Conservation (phyloP, 2,888 invertebrate species). For the Cryptocheilus praepositus region DNA sequence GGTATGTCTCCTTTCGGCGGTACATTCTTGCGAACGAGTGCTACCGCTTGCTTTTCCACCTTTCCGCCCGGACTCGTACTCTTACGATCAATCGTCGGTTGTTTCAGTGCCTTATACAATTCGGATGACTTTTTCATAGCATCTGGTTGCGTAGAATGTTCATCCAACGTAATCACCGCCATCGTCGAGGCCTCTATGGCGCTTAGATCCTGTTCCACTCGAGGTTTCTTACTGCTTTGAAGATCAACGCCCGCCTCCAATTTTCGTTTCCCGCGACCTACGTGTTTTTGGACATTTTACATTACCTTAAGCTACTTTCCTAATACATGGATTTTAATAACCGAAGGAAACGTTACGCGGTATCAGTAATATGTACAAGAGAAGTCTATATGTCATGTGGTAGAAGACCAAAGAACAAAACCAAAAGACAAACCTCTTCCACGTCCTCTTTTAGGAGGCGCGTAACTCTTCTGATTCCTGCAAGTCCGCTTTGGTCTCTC, state of each 20-base stretch:
- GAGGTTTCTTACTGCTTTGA: constrained; percentile 54
- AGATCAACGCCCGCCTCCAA: constrained; percentile 51
- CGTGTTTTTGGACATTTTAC: background rate
- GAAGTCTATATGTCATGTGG: too few relatives aligned
- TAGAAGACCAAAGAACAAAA: too few relatives aligned
- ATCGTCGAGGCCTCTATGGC: constrained; percentile 67
- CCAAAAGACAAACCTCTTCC: constrained; percentile 64
- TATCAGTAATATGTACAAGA: background rate
- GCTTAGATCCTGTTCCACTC: constrained; percentile 66
- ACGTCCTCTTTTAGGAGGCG: constrained; percentile 71
- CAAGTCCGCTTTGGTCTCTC: constrained; percentile 72
- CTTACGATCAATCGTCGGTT: constrained; percentile 58
- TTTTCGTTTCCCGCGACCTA: constrained; percentile 71
- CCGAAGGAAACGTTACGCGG: background rate
- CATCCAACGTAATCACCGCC: constrained; percentile 65
- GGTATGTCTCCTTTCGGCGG: constrained; percentile 12
- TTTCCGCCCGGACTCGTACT: constrained; percentile 15
- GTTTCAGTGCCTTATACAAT: constrained; percentile 64
- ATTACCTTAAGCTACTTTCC: background rate
- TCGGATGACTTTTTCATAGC: constrained; percentile 55
- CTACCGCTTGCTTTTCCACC: constrained; percentile 31
- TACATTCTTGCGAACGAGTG: constrained; percentile 16
- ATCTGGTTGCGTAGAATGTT: constrained; percentile 40
- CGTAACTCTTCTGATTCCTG: constrained; percentile 71
- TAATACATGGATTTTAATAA: too few relatives aligned